phyloP scores from a whole-genome alignment of 2,113 vertebrate genomes.

The Chloropsis hardwickii region DNA sequence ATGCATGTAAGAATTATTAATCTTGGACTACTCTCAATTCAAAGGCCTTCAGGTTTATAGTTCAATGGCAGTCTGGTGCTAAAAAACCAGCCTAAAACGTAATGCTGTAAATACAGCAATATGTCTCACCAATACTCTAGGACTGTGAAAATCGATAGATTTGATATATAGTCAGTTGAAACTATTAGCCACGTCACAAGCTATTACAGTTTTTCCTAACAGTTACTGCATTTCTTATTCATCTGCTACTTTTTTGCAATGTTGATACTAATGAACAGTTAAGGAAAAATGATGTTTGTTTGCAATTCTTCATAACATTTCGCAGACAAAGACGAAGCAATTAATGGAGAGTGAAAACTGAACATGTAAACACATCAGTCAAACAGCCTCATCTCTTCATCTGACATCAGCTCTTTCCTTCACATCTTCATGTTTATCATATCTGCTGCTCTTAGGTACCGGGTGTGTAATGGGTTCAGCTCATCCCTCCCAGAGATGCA shows the following conservation, averaged over 20 bases:
- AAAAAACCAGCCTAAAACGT: not conserved
- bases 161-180: not conserved
- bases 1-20: not conserved
- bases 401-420: not conserved
- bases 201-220: not conserved
- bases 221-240: not conserved
- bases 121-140: not conserved
- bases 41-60: not conserved
- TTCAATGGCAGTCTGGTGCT: not conserved
- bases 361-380: constrained; percentile 41
- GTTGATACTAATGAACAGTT: not conserved
- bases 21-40: not conserved
- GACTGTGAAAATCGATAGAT: not conserved
- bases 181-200: not conserved
- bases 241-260: not conserved
- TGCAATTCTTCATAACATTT: not conserved
- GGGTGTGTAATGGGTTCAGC: not conserved
- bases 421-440: not conserved
- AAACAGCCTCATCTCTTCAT: not conserved
- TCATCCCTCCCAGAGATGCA: accelerated
- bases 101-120: not conserved
- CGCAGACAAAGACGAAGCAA: not conserved
- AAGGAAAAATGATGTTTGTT: not conserved
- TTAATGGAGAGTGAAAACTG: constrained; percentile 29
- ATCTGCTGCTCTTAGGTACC: not conserved